phyloP scores from a whole-genome alignment of 2,888 invertebrate genomes.

The Oxystoma pomonae region DNA sequence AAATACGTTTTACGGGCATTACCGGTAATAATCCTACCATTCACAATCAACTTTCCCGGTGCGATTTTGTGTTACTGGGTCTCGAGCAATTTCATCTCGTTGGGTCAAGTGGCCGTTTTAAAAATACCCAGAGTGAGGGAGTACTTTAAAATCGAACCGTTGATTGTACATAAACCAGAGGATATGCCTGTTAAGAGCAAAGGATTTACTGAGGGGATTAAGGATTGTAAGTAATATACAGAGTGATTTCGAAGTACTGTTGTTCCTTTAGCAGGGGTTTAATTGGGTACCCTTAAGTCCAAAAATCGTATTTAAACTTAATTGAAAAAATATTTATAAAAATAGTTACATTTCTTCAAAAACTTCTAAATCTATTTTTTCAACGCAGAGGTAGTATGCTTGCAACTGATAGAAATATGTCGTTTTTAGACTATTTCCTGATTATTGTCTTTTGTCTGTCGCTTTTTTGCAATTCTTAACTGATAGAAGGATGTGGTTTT shows the following conservation, averaged over 20 bases:
- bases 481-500: too few relatives aligned
- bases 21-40: slow-evolving; percentile 77
- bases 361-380: slow-evolving; percentile 8
- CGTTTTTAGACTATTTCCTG: too few relatives aligned
- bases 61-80: slow-evolving; percentile 90
- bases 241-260: too few relatives aligned
- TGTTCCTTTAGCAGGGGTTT: too few relatives aligned
- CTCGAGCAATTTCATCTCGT: slow-evolving; percentile 79
- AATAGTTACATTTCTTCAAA: slow-evolving; percentile 8
- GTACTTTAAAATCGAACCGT: slow-evolving; percentile 70
- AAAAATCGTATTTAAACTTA: slow-evolving; percentile 7
- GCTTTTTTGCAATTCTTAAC: too few relatives aligned
- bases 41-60: slow-evolving; percentile 83
- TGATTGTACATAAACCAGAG: slow-evolving; percentile 55
- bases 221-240: slow-evolving; percentile 64
- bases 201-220: slow-evolving; percentile 73
- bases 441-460: too few relatives aligned
- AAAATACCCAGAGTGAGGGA: slow-evolving; percentile 69
- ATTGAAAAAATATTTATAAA: too few relatives aligned
- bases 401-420: too few relatives aligned
- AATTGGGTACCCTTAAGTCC: too few relatives aligned
- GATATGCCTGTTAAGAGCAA: slow-evolving; percentile 65
- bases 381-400: too few relatives aligned
- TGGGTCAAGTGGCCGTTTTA: slow-evolving; percentile 74
- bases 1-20: slow-evolving; percentile 71